Conservation (phyloP, 2,797 vertebrate species). For the Cercopithecus petaurista region DNA sequence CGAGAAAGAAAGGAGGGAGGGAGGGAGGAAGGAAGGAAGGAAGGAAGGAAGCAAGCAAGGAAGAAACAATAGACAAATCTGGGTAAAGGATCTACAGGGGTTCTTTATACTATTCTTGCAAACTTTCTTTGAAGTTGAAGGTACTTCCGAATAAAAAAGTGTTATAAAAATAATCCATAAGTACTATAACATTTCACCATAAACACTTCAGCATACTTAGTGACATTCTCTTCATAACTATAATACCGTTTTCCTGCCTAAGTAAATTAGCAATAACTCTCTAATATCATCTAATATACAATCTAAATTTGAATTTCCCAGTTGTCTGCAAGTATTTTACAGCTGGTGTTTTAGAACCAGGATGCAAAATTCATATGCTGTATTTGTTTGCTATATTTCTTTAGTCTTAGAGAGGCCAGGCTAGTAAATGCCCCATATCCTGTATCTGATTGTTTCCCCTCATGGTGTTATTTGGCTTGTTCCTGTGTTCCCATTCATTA, state of each 20-base stretch:
- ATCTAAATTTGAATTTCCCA: background rate
- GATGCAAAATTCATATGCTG: too few relatives aligned
- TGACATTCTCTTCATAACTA: background rate
- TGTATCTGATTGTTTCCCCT: background rate
- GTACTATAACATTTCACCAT: background rate
- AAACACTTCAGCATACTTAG: background rate
- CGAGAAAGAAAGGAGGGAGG: too few relatives aligned
- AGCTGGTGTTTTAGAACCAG: background rate
- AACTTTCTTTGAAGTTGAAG: background rate
- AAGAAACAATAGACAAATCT: background rate
- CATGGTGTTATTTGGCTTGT: background rate
- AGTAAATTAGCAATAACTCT: background rate
- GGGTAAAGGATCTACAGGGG: background rate
- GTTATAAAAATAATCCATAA: background rate
- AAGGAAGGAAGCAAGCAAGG: fast-evolving
- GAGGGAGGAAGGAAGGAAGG: too few relatives aligned
- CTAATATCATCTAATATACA: background rate
- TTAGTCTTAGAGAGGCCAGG: background rate
- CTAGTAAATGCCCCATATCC: background rate
- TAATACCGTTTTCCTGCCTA: background rate
- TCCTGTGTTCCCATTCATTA: background rate
- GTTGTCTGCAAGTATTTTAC: background rate
- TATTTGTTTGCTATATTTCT: background rate
- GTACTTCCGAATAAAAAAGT: background rate
- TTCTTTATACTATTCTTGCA: background rate